Percentiles rank a stretch among this genome's conserved stretches.
These are phyloP conservation scores for Monopis laevigella DNA, from an alignment of 2,888 invertebrate genomes.

Conservation along the genomic window DNA sequence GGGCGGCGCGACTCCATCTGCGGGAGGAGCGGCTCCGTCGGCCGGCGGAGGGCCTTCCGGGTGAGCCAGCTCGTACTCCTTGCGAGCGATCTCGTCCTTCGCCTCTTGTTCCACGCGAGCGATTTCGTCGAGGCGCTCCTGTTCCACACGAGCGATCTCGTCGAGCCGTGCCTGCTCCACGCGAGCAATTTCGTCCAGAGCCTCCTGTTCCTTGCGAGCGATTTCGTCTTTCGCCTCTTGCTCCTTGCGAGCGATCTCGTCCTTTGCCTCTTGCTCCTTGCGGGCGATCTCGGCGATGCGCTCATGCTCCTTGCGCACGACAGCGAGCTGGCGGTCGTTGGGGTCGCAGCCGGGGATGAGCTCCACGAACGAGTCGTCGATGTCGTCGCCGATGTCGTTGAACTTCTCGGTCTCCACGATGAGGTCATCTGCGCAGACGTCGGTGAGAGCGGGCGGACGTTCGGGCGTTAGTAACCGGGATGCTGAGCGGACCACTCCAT, in stretches of 20 bases:
- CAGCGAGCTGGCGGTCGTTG: conserved; percentile 38
- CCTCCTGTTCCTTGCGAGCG: conserved; percentile 7
- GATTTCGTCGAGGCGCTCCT: too few species aligned
- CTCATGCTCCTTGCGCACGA: conserved; percentile 26
- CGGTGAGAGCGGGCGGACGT: conserved; percentile 25
- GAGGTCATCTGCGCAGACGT: conserved; percentile 77
- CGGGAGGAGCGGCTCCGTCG: conserved; percentile 28
- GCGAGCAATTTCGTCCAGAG: conserved; percentile 35
- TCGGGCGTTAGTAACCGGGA: conserved; percentile 18
- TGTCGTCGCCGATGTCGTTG: conserved; percentile 91
- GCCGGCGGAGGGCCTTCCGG: conserved; percentile 18
- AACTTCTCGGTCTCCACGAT: conserved; percentile 90
- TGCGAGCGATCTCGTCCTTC: conserved; percentile 29
- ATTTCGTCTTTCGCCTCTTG: conserved; percentile 28
- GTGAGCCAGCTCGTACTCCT: conserved; percentile 18
- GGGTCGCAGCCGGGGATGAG: conserved; percentile 70
- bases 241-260: conserved; percentile 30
- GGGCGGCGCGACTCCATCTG: conserved; percentile 28
- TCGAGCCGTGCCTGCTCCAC: conserved; percentile 27
- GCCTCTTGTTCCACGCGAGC: conserved; percentile 13
- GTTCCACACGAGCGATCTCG: conserved; percentile 34
- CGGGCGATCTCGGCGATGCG: too few species aligned
- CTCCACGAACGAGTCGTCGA: conserved; percentile 94
- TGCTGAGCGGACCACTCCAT: conserved; percentile 27
- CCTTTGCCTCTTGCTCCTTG: conserved; percentile 21